Evolutionary conservation across 2,888 invertebrate genomes (phyloP).

Genomic region (Drosophila percnosoma): DNA sequence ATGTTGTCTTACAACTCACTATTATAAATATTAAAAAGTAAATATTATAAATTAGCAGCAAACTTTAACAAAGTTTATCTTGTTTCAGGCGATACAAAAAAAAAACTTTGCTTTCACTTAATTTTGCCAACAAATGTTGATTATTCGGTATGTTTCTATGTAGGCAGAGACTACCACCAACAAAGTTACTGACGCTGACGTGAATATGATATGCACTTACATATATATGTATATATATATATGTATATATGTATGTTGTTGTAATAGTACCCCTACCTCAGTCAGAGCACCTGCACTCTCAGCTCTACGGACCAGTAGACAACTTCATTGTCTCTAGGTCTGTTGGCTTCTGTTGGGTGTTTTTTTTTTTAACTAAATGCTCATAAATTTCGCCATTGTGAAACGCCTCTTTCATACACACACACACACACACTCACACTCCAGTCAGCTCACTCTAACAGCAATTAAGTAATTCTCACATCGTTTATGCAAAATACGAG

Average conservation of each 20-base stretch:
- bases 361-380: conserved; percentile 46
- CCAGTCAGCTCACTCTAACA: conserved; percentile 38
- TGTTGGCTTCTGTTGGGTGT: conserved; percentile 26
- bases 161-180: not conserved
- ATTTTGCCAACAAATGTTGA: conserved; percentile 1
- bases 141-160: conserved; percentile 13
- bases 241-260: conserved; percentile 10
- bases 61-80: not conserved
- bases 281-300: conserved; percentile 29
- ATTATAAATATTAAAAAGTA: no score
- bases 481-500: conserved; percentile 77
- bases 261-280: conserved; percentile 17
- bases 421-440: conserved; percentile 18
- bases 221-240: not conserved
- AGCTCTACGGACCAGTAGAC: conserved; percentile 47
- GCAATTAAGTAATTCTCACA: conserved; percentile 81
- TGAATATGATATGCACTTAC: conserved; percentile 17
- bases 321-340: conserved; percentile 68
- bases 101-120: not conserved
- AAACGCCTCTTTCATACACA: conserved; percentile 31
- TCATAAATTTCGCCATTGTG: conserved; percentile 63
- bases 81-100: not conserved
- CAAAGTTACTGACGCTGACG: conserved; percentile 21
- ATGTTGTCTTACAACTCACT: not conserved
- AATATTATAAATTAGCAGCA: not conserved